phyloP scores from a whole-genome alignment of 2,113 vertebrate genomes.

The Oreochromis aureus region DNA sequence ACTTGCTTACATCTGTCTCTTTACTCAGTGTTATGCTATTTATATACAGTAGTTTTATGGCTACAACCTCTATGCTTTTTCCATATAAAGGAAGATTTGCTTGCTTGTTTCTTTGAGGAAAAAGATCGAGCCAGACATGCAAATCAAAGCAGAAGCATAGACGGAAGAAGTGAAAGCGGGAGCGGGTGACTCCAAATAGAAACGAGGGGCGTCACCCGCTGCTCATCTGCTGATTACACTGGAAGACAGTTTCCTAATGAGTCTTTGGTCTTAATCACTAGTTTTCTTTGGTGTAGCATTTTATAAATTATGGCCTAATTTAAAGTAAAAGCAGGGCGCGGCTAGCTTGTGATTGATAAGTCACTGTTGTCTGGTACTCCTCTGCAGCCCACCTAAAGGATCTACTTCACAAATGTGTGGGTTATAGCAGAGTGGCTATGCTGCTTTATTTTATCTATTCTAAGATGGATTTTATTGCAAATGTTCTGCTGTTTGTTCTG shows the following conservation, averaged over 20 bases:
- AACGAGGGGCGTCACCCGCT: accelerated
- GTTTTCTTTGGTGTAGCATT: accelerated
- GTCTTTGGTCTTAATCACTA: accelerated
- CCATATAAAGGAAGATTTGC: not conserved
- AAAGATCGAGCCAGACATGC: not conserved
- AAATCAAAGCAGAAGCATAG: accelerated
- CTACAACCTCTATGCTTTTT: not conserved
- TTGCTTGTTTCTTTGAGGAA: not conserved
- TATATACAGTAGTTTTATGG: not conserved
- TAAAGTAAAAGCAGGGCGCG: accelerated
- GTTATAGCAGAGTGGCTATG: not conserved
- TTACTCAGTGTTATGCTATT: not conserved
- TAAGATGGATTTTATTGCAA: not conserved
- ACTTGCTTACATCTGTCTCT: not conserved
- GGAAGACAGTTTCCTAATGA: not conserved
- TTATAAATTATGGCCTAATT: not conserved
- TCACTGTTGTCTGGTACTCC: not conserved
- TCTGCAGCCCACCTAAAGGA: not conserved
- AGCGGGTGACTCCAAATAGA: not conserved
- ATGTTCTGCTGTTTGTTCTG: not conserved
- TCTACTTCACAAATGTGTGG: accelerated
- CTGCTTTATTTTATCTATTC: not conserved
- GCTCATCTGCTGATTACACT: not conserved
- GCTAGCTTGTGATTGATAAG: not conserved
- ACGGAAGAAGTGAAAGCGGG: accelerated